phyloP scores from a whole-genome alignment of 2,888 invertebrate species.

The Sthenelais limicola region DNA sequence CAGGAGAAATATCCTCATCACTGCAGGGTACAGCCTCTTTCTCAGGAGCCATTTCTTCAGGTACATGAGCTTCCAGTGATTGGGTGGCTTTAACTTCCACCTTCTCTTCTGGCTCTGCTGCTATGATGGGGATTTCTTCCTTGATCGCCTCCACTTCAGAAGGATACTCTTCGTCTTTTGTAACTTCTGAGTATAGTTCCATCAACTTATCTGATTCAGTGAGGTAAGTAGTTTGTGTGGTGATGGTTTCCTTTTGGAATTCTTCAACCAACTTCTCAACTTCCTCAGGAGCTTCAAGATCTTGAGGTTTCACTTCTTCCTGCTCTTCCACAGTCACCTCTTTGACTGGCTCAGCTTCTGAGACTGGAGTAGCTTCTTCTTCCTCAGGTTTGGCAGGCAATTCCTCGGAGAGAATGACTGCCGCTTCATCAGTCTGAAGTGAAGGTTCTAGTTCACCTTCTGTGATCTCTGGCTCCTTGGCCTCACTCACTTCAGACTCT shows the following conservation, averaged over 20 bases:
- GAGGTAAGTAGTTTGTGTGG: too few species aligned
- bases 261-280: neutral
- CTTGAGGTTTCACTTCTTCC: neutral
- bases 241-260: too few species aligned
- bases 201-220: too few species aligned
- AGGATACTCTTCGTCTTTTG: neutral
- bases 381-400: neutral
- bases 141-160: neutral
- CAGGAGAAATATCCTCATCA: too few species aligned
- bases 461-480: neutral
- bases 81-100: too few species aligned
- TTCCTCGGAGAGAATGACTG: too few species aligned
- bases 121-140: too few species aligned
- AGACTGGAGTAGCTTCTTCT: neutral
- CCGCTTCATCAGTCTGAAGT: too few species aligned
- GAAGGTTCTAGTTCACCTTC: neutral
- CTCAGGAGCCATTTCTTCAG: too few species aligned
- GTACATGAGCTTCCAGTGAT: too few species aligned
- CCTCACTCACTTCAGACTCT: neutral
- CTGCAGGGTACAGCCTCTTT: too few species aligned
- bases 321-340: neutral
- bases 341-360: neutral
- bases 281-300: neutral
- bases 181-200: neutral
- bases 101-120: neutral